These are phyloP conservation scores for Dusona sp. DNA, from an alignment of 2,888 invertebrate genomes.

Conservation along the genomic window DNA sequence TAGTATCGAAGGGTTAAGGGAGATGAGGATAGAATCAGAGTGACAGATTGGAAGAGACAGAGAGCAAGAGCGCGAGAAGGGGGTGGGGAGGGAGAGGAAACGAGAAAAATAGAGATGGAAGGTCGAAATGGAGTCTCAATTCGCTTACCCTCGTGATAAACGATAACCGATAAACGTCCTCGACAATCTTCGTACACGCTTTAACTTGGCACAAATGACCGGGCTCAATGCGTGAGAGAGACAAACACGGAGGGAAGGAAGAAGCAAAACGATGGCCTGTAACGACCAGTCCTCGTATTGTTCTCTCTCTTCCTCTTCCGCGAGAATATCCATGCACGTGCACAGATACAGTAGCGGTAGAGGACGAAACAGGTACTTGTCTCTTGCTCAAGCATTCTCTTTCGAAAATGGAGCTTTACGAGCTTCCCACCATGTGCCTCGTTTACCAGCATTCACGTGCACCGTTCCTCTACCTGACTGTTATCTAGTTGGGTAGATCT, in stretches of 20 bases:
- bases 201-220: conserved; percentile 52
- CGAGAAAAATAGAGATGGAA: conserved; percentile 2
- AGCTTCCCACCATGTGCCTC: conserved; percentile 47
- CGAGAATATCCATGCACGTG: not conserved
- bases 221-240: conserved; percentile 41
- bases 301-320: conserved; percentile 34
- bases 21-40: not conserved
- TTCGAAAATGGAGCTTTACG: conserved; percentile 58
- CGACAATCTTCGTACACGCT: conserved; percentile 54
- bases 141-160: conserved; percentile 58
- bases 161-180: conserved; percentile 64
- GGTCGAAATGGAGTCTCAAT: conserved; percentile 24
- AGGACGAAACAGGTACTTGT: conserved; percentile 49
- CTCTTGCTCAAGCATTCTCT: conserved; percentile 50
- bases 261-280: conserved; percentile 21
- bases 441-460: conserved; percentile 52
- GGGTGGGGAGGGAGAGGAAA: conserved; percentile 1
- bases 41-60: not conserved
- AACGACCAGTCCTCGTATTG: conserved; percentile 51
- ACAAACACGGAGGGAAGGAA: not conserved
- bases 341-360: not conserved
- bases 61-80: not conserved
- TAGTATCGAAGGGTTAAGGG: conserved; percentile 57
- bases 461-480: conserved; percentile 7
- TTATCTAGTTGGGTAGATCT: conserved; percentile 31